Evolutionary conservation across 2,888 invertebrate species (phyloP).

Genomic region (Coecobrya sp.): DNA sequence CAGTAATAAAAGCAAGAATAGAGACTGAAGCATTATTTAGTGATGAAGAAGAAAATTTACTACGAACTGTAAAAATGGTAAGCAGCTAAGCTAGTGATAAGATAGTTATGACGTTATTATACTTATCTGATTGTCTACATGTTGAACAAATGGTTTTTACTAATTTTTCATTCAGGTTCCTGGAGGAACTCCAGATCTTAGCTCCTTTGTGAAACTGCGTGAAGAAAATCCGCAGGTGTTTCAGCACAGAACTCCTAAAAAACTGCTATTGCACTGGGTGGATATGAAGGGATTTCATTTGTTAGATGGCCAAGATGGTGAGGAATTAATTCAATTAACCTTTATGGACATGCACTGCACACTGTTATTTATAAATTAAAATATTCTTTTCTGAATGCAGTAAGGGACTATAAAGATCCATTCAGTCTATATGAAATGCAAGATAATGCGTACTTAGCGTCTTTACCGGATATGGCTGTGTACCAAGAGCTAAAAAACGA

Average conservation of each 20-base stretch:
- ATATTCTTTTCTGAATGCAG: neutral
- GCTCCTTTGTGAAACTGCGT: slow-evolving; percentile 95
- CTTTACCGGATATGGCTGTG: slow-evolving; percentile 64
- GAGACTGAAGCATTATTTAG: slow-evolving; percentile 97
- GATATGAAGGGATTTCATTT: slow-evolving; percentile 97
- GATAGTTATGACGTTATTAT: no score
- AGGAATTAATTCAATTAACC: no score
- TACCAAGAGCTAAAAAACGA: slow-evolving; percentile 64
- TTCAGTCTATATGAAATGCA: slow-evolving; percentile 68
- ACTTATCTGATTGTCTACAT: no score
- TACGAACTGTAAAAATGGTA: slow-evolving; percentile 94
- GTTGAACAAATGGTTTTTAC: no score
- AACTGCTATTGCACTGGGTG: slow-evolving; percentile 96
- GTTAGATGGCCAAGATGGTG: slow-evolving; percentile 95
- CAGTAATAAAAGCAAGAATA: slow-evolving; percentile 95
- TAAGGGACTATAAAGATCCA: slow-evolving; percentile 69
- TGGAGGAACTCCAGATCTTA: slow-evolving; percentile 92
- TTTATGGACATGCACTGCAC: no score
- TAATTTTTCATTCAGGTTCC: slow-evolving; percentile 86
- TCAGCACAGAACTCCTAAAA: slow-evolving; percentile 95
- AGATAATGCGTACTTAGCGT: slow-evolving; percentile 58
- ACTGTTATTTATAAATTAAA: neutral
- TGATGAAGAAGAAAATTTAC: slow-evolving; percentile 95
- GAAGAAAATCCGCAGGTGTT: slow-evolving; percentile 95
- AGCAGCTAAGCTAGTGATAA: slow-evolving; percentile 87